Percentiles rank a stretch among this genome's conserved stretches.
phyloP scores from a whole-genome alignment of 2,113 vertebrate genomes.

The Zosterops pallidus region DNA sequence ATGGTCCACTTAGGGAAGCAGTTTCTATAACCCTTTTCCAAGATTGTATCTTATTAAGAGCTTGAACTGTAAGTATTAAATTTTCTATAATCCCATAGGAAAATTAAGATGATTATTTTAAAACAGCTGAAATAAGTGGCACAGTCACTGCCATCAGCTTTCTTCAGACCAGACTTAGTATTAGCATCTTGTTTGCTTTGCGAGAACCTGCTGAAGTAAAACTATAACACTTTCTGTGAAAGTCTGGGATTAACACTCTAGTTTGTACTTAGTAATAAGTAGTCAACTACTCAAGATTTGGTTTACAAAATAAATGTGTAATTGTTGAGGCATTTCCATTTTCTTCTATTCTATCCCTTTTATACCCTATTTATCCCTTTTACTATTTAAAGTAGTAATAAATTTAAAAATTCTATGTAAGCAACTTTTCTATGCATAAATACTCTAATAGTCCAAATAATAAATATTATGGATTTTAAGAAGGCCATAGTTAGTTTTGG shows the following conservation, averaged over 20 bases:
- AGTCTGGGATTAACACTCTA: background rate
- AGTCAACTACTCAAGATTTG: background rate
- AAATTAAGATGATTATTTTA: background rate
- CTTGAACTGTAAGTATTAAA: background rate
- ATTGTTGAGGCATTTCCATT: background rate
- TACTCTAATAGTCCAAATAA: background rate
- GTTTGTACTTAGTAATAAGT: background rate
- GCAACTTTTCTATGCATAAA: background rate
- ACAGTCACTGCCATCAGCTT: background rate
- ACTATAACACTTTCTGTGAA: background rate
- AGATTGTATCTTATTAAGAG: background rate
- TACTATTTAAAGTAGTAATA: background rate
- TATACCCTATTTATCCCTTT: background rate
- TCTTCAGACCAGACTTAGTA: background rate
- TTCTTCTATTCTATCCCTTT: background rate
- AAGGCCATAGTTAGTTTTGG: background rate
- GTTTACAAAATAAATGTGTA: background rate
- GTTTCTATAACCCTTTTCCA: background rate
- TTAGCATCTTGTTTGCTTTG: background rate
- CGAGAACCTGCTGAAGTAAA: background rate
- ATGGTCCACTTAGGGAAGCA: background rate
- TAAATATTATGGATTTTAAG: background rate
- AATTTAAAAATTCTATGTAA: background rate
- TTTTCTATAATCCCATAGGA: background rate
- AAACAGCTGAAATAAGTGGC: background rate